These are phyloP conservation scores for Agonopterix heracliana DNA, from an alignment of 2,888 invertebrate genomes.

Conservation along the genomic window DNA sequence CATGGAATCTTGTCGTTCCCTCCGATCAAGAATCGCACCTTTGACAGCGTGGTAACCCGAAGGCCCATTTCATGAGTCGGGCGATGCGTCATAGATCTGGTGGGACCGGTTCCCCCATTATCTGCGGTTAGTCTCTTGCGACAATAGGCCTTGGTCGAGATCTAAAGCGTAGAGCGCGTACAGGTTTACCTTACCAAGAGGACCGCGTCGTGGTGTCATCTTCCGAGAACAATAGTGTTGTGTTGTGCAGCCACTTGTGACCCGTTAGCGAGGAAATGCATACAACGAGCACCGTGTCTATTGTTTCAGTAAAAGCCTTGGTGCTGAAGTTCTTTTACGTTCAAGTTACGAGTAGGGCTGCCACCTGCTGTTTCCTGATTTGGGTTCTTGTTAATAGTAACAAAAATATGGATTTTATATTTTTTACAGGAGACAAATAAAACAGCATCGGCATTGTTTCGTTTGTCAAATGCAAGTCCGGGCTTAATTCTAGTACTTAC, in stretches of 20 bases:
- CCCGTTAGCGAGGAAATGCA: not conserved
- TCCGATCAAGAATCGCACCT: no score
- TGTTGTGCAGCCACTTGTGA: constrained; percentile 11
- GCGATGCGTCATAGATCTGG: constrained; percentile 47
- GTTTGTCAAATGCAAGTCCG: no score
- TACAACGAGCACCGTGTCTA: not conserved
- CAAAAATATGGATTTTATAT: no score
- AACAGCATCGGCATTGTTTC: no score
- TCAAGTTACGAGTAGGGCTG: no score
- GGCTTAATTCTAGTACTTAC: no score
- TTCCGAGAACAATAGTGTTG: constrained; percentile 52
- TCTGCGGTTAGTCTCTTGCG: constrained; percentile 48
- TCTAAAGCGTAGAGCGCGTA: constrained; percentile 31
- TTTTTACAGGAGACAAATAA: no score
- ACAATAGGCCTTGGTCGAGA: constrained; percentile 44
- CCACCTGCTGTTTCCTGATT: no score
- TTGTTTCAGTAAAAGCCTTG: not conserved
- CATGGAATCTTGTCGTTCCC: no score
- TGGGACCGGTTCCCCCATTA: constrained; percentile 58
- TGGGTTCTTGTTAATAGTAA: no score
- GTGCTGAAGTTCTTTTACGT: not conserved
- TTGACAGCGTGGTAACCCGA: constrained; percentile 29
- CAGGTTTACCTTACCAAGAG: no score
- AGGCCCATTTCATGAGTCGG: constrained; percentile 39
- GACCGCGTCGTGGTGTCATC: constrained; percentile 42